Conservation (phyloP, 1,140 invertebrate species). For the Drosophila kepulauana region DNA sequence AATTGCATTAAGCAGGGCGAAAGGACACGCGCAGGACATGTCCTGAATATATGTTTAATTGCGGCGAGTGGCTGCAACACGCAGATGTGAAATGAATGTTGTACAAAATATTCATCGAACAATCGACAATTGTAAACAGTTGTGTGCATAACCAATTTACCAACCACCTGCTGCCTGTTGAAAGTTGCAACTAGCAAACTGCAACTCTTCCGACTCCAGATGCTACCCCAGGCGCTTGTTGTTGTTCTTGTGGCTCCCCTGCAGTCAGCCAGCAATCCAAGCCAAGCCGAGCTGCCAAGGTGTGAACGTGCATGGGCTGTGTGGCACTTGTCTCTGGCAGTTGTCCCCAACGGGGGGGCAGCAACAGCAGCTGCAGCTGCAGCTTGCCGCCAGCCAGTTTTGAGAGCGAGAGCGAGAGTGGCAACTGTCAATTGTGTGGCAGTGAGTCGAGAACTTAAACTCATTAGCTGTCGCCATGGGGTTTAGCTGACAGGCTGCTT, state of each 20-base stretch:
- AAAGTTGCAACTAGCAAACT: constrained; percentile 1
- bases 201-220: constrained; percentile 10
- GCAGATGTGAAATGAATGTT: constrained; percentile 4
- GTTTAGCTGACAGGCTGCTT: constrained; percentile 64
- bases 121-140: constrained; percentile 18
- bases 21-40: constrained; percentile 37
- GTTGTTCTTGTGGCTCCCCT: constrained; percentile 9
- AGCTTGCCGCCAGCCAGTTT: neutral
- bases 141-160: neutral
- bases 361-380: neutral
- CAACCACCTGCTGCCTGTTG: constrained; percentile 40
- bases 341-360: neutral
- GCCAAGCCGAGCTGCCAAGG: constrained; percentile 20
- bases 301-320: constrained; percentile 41
- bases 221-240: constrained; percentile 43
- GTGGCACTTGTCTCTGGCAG: constrained; percentile 34
- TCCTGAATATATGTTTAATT: constrained; percentile 60
- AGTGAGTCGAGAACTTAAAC: constrained; percentile 77
- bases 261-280: neutral
- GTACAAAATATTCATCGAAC: neutral
- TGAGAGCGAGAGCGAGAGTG: neutral
- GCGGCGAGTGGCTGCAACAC: constrained; percentile 36
- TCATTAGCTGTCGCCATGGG: constrained; percentile 74
- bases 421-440: constrained; percentile 74
- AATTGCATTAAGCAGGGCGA: constrained; percentile 71